These are phyloP conservation scores for Cochlearius cochlearius DNA, from an alignment of 2,113 vertebrate species.

Conservation along the genomic window DNA sequence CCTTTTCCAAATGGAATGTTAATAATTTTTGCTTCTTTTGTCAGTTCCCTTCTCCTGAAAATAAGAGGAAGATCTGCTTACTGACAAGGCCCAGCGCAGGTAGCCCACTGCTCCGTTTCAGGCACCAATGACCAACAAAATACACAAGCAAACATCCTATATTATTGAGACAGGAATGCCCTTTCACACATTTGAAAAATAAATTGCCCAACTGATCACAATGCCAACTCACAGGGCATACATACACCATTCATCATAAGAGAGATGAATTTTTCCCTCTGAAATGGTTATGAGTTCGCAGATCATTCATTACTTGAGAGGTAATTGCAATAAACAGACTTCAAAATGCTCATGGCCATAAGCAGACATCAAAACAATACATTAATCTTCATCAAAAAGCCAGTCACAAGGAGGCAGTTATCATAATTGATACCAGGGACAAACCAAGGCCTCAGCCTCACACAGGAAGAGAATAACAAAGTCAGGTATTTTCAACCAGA, in stretches of 20 bases:
- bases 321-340: neutral
- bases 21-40: neutral
- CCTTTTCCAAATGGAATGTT: neutral
- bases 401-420: neutral
- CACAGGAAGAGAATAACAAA: neutral
- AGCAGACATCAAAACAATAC: slow-evolving; percentile 1
- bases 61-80: neutral
- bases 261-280: neutral
- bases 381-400: slow-evolving; percentile 25
- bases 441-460: neutral
- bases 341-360: neutral
- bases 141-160: neutral
- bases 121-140: neutral
- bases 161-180: neutral
- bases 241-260: neutral
- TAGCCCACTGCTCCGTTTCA: neutral
- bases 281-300: neutral
- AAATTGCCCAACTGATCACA: neutral
- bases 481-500: neutral
- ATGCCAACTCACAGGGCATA: neutral
- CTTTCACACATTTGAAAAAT: neutral
- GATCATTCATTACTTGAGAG: neutral
- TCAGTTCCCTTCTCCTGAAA: neutral
- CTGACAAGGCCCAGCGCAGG: neutral
- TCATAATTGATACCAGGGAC: slow-evolving; percentile 25